Percentiles rank a stretch among this genome's conserved stretches.
phyloP scores from a whole-genome alignment of 2,888 invertebrate genomes.

The Bombylius discolor region DNA sequence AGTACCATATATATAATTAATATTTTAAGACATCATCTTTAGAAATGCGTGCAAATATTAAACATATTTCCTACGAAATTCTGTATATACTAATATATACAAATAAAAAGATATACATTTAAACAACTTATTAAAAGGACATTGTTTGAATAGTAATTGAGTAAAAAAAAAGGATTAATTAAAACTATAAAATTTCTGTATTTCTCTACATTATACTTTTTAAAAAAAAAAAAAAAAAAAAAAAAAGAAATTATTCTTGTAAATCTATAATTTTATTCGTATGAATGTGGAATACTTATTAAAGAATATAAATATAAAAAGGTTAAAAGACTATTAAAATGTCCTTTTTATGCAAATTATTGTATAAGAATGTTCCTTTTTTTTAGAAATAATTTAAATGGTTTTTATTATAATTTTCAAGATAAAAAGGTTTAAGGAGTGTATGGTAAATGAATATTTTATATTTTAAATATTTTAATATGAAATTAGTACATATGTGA shows the following conservation, averaged over 20 bases:
- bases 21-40: no score
- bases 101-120: neutral
- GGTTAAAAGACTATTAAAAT: neutral
- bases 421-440: neutral
- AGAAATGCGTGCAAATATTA: no score
- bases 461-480: no score
- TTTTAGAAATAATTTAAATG: conserved; percentile 1
- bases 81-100: no score
- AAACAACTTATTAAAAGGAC: conserved; percentile 4
- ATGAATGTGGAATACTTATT: neutral
- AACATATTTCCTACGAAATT: no score
- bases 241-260: neutral
- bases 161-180: conserved; percentile 5
- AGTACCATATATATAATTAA: no score
- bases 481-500: no score
- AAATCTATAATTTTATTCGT: no score
- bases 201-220: conserved; percentile 7
- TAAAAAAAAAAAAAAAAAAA: no score
- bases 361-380: neutral
- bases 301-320: neutral
- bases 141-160: conserved; percentile 12
- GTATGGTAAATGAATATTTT: neutral
- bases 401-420: neutral
- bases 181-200: conserved; percentile 11
- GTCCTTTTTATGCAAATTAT: conserved; percentile 6